phyloP scores from a whole-genome alignment of 2,888 invertebrate species.

The Ferdinandea cuprea region DNA sequence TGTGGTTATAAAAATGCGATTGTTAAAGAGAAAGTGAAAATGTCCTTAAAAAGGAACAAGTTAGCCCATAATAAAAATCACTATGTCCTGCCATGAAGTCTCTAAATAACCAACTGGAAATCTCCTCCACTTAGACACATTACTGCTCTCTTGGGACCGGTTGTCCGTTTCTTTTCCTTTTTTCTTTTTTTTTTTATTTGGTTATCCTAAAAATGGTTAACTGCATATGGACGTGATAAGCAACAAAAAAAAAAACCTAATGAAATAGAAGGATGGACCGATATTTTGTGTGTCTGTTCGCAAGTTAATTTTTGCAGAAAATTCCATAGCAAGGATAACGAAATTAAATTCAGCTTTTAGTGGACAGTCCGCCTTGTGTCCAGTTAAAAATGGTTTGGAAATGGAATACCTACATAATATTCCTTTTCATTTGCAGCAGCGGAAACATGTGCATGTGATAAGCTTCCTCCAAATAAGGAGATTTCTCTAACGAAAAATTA shows the following conservation, averaged over 20 bases:
- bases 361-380: slow-evolving; percentile 1
- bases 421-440: neutral
- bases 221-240: slow-evolving; percentile 27
- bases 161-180: slow-evolving; percentile 39
- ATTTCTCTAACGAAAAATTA: slow-evolving; percentile 30
- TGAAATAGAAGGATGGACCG: neutral
- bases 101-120: slow-evolving; percentile 53
- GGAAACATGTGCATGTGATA: slow-evolving; percentile 42
- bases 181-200: slow-evolving; percentile 18
- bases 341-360: slow-evolving; percentile 39
- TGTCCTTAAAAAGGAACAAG: slow-evolving; percentile 55
- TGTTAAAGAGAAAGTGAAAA: slow-evolving; percentile 59
- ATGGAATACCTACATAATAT: neutral
- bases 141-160: slow-evolving; percentile 56
- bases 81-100: slow-evolving; percentile 49
- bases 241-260: slow-evolving; percentile 5
- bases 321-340: slow-evolving; percentile 15
- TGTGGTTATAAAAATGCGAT: slow-evolving; percentile 61
- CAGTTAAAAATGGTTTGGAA: slow-evolving; percentile 35
- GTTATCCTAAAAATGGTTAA: slow-evolving; percentile 33
- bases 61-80: slow-evolving; percentile 57
- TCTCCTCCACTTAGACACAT: slow-evolving; percentile 46
- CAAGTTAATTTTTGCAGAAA: slow-evolving; percentile 15
- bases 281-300: slow-evolving; percentile 4
- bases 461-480: slow-evolving; percentile 29